Evolutionary conservation across 2,888 invertebrate genomes (phyloP).

Genomic region (Ennomos quercinarius): DNA sequence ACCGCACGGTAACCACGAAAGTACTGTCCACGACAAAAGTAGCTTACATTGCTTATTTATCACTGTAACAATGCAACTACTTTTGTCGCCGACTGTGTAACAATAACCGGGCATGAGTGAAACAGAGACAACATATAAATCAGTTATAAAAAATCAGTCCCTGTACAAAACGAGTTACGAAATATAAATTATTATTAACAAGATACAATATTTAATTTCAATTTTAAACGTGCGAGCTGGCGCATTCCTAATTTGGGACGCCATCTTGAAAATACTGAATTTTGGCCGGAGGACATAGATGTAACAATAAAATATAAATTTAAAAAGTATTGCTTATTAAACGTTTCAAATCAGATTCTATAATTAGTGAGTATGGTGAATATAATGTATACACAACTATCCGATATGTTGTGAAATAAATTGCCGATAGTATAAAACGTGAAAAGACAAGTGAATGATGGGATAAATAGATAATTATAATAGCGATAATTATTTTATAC

Average conservation of each 20-base stretch:
- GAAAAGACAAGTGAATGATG: not conserved
- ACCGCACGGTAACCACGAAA: constrained; percentile 41
- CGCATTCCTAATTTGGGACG: constrained; percentile 9
- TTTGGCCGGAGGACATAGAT: constrained; percentile 60
- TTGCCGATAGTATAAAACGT: constrained; percentile 2
- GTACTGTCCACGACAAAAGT: constrained; percentile 31
- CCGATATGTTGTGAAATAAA: constrained; percentile 14
- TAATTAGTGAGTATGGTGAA: not conserved
- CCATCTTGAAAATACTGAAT: constrained; percentile 44
- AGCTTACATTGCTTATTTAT: constrained; percentile 26
- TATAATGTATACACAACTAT: not conserved
- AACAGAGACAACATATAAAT: constrained; percentile 37
- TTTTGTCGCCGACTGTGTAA: constrained; percentile 27
- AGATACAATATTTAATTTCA: no score
- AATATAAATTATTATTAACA: constrained; percentile 54
- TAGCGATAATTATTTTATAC: constrained; percentile 7
- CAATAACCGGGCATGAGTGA: constrained; percentile 19
- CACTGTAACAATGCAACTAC: constrained; percentile 19
- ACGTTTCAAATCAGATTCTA: constrained; percentile 1
- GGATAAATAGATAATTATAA: not conserved
- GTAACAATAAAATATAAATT: constrained; percentile 32
- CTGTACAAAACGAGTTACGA: constrained; percentile 60
- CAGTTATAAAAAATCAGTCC: constrained; percentile 46
- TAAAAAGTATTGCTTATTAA: constrained; percentile 4
- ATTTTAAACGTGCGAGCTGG: constrained; percentile 5